These are phyloP conservation scores for Diglossa brunneiventris DNA, from an alignment of 2,113 vertebrate genomes.

Conservation along the genomic window DNA sequence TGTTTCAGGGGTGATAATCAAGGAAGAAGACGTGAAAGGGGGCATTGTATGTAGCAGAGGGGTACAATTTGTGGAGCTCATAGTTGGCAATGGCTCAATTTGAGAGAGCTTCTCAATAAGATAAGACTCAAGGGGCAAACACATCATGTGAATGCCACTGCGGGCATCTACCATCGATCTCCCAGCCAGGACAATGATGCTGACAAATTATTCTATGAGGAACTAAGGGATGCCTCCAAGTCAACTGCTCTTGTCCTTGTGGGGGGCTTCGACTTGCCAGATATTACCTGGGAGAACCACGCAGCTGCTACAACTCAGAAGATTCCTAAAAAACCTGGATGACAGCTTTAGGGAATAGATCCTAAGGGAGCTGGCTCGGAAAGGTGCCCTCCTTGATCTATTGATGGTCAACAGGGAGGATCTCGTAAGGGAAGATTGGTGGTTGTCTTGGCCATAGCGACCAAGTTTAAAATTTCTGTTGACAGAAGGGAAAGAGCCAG, in stretches of 20 bases:
- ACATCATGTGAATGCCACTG: neutral
- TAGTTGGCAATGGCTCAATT: neutral
- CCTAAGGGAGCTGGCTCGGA: neutral
- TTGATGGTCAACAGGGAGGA: neutral
- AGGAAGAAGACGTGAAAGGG: neutral
- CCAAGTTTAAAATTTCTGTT: neutral
- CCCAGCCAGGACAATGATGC: neutral
- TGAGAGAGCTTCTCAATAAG: neutral
- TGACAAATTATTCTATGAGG: neutral
- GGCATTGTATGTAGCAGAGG: neutral
- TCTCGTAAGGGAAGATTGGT: rapidly evolving
- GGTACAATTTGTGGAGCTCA: neutral
- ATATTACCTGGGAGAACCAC: neutral
- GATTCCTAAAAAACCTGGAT: neutral
- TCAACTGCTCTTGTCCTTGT: neutral
- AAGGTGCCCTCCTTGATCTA: neutral
- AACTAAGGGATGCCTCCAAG: neutral
- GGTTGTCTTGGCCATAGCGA: rapidly evolving
- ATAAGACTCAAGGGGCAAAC: neutral
- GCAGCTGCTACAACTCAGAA: neutral
- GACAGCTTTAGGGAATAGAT: neutral
- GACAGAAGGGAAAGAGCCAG: neutral
- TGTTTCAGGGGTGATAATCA: neutral
- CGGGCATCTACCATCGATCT: neutral
- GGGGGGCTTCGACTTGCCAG: neutral